Percentiles rank a stretch among this genome's conserved stretches.
Conservation (phyloP, 2,797 vertebrate genomes). For the Alcedo quadribrachys region DNA sequence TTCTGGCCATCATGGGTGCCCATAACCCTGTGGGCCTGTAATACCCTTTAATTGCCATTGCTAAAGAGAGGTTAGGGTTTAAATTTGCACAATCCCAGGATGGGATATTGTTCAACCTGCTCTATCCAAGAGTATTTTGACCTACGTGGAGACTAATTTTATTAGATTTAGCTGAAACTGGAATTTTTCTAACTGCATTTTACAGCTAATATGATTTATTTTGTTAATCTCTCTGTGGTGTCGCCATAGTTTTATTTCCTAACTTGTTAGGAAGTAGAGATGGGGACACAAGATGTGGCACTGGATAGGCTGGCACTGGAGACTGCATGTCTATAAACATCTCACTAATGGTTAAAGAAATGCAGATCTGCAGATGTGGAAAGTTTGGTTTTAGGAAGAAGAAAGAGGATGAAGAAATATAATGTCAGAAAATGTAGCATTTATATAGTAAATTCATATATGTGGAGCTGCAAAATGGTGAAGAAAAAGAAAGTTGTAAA, state of each 20-base stretch:
- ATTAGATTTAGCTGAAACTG: neutral
- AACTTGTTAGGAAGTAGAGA: neutral
- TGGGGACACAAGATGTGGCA: neutral
- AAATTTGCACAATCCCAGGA: neutral
- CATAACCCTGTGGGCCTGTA: neutral
- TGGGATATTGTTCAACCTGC: neutral
- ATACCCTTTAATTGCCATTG: neutral
- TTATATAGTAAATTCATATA: neutral
- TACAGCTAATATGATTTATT: neutral
- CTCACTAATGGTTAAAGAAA: neutral
- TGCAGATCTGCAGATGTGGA: too few species aligned
- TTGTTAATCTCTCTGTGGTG: neutral
- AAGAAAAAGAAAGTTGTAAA: neutral
- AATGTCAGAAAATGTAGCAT: neutral
- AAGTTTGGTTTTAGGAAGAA: neutral
- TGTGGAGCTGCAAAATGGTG: neutral
- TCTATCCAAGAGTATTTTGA: neutral
- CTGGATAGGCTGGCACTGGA: neutral
- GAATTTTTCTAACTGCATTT: neutral
- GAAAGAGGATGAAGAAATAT: neutral
- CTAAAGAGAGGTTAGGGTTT: neutral
- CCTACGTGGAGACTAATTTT: neutral
- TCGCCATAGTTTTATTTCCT: neutral
- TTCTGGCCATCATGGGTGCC: neutral
- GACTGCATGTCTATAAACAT: neutral